A percentile compares a stretch with the other conserved stretches of the same genome.
These are phyloP conservation scores for Actinernus sp. DNA, from an alignment of 92 coral and sea anemone genomes.

Conservation along the genomic window DNA sequence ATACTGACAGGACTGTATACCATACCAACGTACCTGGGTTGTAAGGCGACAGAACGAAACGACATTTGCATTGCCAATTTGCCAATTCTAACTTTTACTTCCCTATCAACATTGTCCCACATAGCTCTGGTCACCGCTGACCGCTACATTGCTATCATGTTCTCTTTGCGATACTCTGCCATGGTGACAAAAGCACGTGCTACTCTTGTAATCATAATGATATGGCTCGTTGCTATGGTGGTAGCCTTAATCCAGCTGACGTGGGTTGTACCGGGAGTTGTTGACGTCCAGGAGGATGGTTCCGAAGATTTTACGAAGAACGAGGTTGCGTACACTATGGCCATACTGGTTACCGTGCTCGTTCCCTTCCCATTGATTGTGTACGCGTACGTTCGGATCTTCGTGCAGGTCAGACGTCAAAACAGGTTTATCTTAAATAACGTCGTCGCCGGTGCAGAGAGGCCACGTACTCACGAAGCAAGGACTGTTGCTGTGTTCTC, in stretches of 20 bases:
- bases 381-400: conserved; percentile 32
- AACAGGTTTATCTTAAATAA: conserved; percentile 13
- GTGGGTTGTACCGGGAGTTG: conserved; percentile 37
- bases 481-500: conserved; percentile 46
- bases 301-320: conserved; percentile 15
- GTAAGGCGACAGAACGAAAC: conserved; percentile 35
- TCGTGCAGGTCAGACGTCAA: conserved; percentile 59
- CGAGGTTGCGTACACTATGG: conserved; percentile 32
- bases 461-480: conserved; percentile 23
- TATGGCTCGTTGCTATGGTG: conserved; percentile 38
- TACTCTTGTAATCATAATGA: conserved; percentile 8
- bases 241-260: conserved; percentile 51
- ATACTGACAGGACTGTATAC: conserved; percentile 49
- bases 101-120: conserved; percentile 61
- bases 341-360: conserved; percentile 28
- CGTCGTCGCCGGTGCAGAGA: conserved; percentile 8
- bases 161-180: conserved; percentile 42
- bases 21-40: conserved; percentile 46
- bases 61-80: conserved; percentile 45
- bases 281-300: conserved; percentile 17
- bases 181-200: conserved; percentile 47
- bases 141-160: conserved; percentile 56
- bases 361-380: conserved; percentile 47
- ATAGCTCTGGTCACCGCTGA: conserved; percentile 61
- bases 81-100: conserved; percentile 52